phyloP scores from a whole-genome alignment of 2,797 vertebrate genomes.

The Hydrocynus forskahlii region DNA sequence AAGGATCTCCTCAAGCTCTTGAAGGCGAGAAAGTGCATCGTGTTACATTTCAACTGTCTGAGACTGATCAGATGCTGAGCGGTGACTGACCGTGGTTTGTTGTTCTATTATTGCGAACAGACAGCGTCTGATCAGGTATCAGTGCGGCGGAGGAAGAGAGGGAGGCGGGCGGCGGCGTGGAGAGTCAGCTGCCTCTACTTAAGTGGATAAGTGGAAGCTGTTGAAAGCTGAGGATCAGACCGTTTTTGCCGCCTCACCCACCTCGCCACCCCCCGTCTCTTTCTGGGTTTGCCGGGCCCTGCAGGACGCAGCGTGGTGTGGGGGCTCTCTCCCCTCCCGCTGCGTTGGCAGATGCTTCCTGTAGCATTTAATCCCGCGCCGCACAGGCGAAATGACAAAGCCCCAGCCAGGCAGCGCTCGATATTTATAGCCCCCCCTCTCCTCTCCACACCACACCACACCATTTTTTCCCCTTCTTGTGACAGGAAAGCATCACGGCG shows the following conservation, averaged over 20 bases:
- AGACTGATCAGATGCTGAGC: conserved; percentile 72
- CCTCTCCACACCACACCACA: neutral
- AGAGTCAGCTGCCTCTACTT: conserved; percentile 59
- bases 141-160: conserved; percentile 10
- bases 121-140: neutral
- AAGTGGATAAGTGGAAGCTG: conserved; percentile 73
- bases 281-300: conserved; percentile 66
- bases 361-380: conserved; percentile 66
- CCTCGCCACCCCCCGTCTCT: conserved; percentile 51
- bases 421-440: conserved; percentile 68
- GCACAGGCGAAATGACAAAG: conserved; percentile 63
- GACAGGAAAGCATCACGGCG: conserved; percentile 63
- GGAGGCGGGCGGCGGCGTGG: conserved; percentile 22
- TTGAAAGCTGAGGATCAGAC: conserved; percentile 66
- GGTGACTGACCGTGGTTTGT: conserved; percentile 72
- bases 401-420: conserved; percentile 54
- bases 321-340: conserved; percentile 65
- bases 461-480: conserved; percentile 31
- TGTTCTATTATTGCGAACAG: conserved; percentile 62
- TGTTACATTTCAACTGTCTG: neutral
- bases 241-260: conserved; percentile 51
- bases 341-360: conserved; percentile 74
- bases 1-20: too few species aligned
- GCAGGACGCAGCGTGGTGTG: conserved; percentile 45
- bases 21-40: neutral